phyloP scores from a whole-genome alignment of 1,140 invertebrate species.

The Tenebrio molitor region DNA sequence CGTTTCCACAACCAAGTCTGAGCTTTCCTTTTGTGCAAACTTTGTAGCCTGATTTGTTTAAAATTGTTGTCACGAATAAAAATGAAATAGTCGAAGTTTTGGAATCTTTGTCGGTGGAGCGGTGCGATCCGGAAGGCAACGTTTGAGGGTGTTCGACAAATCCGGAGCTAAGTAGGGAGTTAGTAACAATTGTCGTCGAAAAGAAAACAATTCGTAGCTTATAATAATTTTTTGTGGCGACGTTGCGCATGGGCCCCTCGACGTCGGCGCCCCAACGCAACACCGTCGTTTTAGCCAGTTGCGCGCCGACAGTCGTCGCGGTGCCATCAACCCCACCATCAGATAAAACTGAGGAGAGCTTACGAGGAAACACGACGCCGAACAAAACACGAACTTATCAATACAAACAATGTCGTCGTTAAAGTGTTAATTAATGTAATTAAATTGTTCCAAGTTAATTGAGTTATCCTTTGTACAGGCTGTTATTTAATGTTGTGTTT shows the following conservation, averaged over 20 bases:
- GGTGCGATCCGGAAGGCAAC: too few species aligned
- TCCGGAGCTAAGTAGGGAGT: too few species aligned
- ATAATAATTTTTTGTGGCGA: background rate
- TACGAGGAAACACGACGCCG: conserved; percentile 21
- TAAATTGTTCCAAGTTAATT: conserved; percentile 28
- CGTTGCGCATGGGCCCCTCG: conserved; percentile 24
- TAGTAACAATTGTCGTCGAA: too few species aligned
- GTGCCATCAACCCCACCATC: conserved; percentile 41
- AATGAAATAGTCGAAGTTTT: too few species aligned
- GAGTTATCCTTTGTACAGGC: conserved; percentile 13
- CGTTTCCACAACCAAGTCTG: too few species aligned
- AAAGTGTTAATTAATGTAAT: conserved; percentile 27
- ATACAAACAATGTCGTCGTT: conserved; percentile 28
- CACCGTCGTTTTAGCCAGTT: conserved; percentile 48
- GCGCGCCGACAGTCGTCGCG: conserved; percentile 57
- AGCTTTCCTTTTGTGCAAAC: too few species aligned
- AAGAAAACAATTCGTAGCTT: too few species aligned
- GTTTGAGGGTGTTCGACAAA: too few species aligned
- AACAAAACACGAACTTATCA: conserved; percentile 14
- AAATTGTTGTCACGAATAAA: too few species aligned
- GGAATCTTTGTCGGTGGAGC: too few species aligned
- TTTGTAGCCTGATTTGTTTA: too few species aligned
- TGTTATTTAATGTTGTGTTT: conserved; percentile 33
- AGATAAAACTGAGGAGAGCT: background rate
- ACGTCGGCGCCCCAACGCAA: conserved; percentile 23